Conservation (phyloP, 2,888 invertebrate species). For the Pteria penguin region DNA sequence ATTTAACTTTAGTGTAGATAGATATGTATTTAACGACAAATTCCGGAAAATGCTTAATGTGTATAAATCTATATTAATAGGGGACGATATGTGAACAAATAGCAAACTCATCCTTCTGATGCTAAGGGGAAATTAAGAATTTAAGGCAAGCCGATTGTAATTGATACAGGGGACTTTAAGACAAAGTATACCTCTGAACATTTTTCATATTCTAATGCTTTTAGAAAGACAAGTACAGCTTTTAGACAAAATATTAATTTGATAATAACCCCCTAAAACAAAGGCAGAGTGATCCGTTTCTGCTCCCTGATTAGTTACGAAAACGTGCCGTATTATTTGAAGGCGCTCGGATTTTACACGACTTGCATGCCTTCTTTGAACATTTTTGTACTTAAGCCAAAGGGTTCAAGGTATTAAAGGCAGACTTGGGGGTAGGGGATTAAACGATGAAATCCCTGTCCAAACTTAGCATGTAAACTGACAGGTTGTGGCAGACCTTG, state of each 20-base stretch:
- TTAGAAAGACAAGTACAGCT: background rate
- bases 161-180: no score
- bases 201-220: background rate
- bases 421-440: constrained; percentile 26
- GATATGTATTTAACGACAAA: no score
- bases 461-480: background rate
- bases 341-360: background rate
- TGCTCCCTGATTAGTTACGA: background rate
- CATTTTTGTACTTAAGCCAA: constrained; percentile 6
- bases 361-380: constrained; percentile 11
- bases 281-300: background rate
- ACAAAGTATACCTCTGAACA: no score
- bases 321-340: background rate
- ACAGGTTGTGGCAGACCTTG: background rate
- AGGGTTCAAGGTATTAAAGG: background rate
- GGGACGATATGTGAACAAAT: no score
- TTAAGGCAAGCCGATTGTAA: no score
- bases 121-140: no score
- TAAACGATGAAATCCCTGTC: constrained; percentile 19
- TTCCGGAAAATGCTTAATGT: no score
- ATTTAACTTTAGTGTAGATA: no score
- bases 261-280: background rate
- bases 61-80: no score
- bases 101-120: no score
- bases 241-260: background rate